These are phyloP conservation scores for Porphyrio hochstetteri DNA, from an alignment of 2,113 vertebrate species.

Conservation along the genomic window DNA sequence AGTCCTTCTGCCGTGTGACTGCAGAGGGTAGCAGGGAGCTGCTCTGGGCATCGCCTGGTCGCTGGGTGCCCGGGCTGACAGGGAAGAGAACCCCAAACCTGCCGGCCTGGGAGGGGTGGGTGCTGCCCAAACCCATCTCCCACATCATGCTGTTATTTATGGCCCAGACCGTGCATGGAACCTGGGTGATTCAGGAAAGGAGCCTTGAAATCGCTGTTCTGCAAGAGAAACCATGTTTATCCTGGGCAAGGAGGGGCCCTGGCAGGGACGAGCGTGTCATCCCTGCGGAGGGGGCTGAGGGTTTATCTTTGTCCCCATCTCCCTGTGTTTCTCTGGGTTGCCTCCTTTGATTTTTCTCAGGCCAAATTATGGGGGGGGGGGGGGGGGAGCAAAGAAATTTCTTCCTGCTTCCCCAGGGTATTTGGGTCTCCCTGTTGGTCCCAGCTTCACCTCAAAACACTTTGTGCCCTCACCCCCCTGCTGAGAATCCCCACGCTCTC, in stretches of 20 bases:
- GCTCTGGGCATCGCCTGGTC: not conserved
- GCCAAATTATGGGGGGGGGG: not conserved
- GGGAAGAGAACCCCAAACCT: not conserved
- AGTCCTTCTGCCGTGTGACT: not conserved
- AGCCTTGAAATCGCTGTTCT: accelerated
- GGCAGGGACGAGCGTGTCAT: accelerated
- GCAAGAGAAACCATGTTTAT: accelerated
- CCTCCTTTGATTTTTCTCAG: not conserved
- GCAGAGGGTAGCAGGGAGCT: conserved; percentile 54
- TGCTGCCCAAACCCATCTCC: not conserved
- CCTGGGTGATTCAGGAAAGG: no score
- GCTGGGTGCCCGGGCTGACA: not conserved
- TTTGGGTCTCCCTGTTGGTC: not conserved
- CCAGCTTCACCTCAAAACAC: not conserved
- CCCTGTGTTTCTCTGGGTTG: not conserved
- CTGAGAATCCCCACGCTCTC: not conserved
- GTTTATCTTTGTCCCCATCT: not conserved
- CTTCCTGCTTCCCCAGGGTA: not conserved
- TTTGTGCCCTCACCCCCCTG: no score
- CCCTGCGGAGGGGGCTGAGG: accelerated
- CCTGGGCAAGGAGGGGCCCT: accelerated
- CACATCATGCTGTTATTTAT: accelerated
- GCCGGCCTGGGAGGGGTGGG: accelerated
- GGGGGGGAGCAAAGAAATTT: not conserved
- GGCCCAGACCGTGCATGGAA: accelerated